Base-by-base conservation (phyloP, 2,888 invertebrate species). In the Phaedon cochleariae region DNA sequence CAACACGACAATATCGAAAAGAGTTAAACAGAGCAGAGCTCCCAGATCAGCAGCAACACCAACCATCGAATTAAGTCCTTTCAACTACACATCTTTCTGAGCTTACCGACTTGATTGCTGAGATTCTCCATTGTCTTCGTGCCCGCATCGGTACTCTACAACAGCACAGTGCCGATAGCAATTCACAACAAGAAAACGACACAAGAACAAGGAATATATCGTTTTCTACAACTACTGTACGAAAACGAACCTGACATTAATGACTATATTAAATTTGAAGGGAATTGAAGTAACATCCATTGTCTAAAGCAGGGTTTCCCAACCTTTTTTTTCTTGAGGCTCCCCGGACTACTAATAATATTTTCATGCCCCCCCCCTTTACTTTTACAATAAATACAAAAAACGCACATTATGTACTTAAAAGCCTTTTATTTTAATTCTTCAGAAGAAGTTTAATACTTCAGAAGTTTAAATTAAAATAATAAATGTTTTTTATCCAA, bases 101-200 rank as follows among this genome's bases (percentile, higher is more conserved):
- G 78, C 93, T 94, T 94, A 95, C 95, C 95, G 92, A 95, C 95
- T 92, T 96, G 96, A 86, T 92, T 92, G 86, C 92, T 90, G 88
- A 96, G 88, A 90, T 91, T 90, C 86, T 92, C 91, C 88, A 95
- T 87, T 84, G 95, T 95, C 88, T 93, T 91, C 86, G 92, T 91
- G 85, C 95, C 96, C 84, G 92, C 90, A 84, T 96, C 95, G 90
- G 95, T 93, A 89, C 94, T 95, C 95, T 96, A 91, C 86, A 90
- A 82, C 80, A 82, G 79, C 75, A 79, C 70, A 73, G 75, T 76
- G 75, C 75, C 62, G 73, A 71, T 75, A 74, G 74, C 74, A 70
- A 72, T 70, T 68, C 70, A 70, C 71, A 74, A 70, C 67, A 65
- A 65, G 71, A 64, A 72, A 69, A 73, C 69, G 67, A 73, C 68